phyloP scores from a whole-genome alignment of 2,888 invertebrate genomes.

The Graphium colonna region DNA sequence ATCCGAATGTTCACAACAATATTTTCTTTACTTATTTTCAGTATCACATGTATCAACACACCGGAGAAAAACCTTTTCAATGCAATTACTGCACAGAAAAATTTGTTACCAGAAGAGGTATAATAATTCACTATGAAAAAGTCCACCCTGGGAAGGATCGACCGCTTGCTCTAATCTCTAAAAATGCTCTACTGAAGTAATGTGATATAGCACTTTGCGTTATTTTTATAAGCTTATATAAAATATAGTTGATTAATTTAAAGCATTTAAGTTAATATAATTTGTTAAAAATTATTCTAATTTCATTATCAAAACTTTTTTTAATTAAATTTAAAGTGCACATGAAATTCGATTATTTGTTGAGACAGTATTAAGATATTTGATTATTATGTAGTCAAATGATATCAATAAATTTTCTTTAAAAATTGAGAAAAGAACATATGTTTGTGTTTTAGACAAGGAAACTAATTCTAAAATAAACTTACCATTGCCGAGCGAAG shows the following conservation, averaged over 20 bases:
- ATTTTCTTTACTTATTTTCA: slow-evolving; percentile 49
- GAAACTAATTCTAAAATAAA: too few species aligned
- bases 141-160: slow-evolving; percentile 48
- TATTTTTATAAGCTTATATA: background rate
- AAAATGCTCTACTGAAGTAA: slow-evolving; percentile 50
- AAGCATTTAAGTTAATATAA: background rate
- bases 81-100: slow-evolving; percentile 84
- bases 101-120: slow-evolving; percentile 60
- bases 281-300: too few species aligned
- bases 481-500: too few species aligned
- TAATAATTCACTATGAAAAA: slow-evolving; percentile 57
- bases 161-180: slow-evolving; percentile 50
- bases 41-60: slow-evolving; percentile 82
- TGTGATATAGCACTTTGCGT: background rate
- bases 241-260: background rate
- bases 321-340: too few species aligned
- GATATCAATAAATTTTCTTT: too few species aligned
- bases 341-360: too few species aligned
- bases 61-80: slow-evolving; percentile 94
- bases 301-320: too few species aligned
- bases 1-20: too few species aligned
- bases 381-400: too few species aligned
- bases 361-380: too few species aligned
- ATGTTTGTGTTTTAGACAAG: too few species aligned
- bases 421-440: too few species aligned